Evolutionary conservation across 92 coral and sea anemone species (phyloP).

Genomic region (Actinernus sp.): DNA sequence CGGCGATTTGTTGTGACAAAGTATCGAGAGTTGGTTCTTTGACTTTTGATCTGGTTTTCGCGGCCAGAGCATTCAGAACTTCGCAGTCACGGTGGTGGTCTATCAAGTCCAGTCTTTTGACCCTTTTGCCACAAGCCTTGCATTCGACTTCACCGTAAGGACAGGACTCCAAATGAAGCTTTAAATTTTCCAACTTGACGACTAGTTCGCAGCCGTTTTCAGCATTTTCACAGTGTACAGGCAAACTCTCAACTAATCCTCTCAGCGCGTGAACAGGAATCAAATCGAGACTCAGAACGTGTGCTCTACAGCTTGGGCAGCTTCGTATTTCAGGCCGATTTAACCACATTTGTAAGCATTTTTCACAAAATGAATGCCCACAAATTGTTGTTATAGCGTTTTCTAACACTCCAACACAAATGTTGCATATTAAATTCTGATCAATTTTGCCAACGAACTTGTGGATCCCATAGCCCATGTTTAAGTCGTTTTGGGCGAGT

Average conservation of each 20-base stretch:
- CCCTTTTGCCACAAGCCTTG: conserved; percentile 79
- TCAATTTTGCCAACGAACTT: conserved; percentile 86
- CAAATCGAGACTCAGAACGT: conserved; percentile 59
- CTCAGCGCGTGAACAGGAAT: conserved; percentile 94
- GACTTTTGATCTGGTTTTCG: conserved; percentile 55
- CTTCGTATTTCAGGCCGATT: conserved; percentile 83
- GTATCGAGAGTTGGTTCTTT: conserved; percentile 69
- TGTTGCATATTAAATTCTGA: conserved; percentile 93
- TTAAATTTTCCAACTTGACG: conserved; percentile 78
- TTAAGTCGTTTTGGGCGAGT: background rate
- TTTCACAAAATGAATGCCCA: conserved; percentile 95
- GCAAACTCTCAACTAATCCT: conserved; percentile 89
- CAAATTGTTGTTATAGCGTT: conserved; percentile 93
- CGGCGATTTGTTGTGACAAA: conserved; percentile 85
- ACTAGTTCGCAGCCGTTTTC: conserved; percentile 97
- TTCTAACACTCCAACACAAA: conserved; percentile 95
- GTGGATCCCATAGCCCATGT: conserved; percentile 93
- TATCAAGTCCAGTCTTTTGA: conserved; percentile 71
- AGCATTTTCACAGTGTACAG: conserved; percentile 83
- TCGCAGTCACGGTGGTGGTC: conserved; percentile 86
- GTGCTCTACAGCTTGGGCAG: conserved; percentile 92
- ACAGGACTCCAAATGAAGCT: conserved; percentile 74
- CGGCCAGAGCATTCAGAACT: conserved; percentile 66
- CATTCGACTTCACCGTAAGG: conserved; percentile 84
- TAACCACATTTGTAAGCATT: conserved; percentile 92